A percentile compares a stretch with the other conserved stretches of the same genome.
Evolutionary conservation across 2,888 invertebrate species (phyloP).

Genomic region (Lasioglossum morio): DNA sequence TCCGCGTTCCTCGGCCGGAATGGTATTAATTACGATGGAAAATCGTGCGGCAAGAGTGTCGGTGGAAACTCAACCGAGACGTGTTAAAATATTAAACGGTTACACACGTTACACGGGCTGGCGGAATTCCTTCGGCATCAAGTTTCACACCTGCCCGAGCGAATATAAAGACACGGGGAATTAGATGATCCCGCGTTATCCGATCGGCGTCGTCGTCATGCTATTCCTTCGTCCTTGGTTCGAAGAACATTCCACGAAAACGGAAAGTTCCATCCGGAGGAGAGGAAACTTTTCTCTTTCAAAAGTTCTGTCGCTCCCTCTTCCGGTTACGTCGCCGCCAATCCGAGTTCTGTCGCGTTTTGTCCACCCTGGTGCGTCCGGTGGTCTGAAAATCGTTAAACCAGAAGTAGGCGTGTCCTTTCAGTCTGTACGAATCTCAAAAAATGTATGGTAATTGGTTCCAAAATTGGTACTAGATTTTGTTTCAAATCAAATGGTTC

Average conservation of each 20-base stretch:
- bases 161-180: conserved; percentile 44
- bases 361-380: background rate
- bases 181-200: conserved; percentile 51
- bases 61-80: conserved; percentile 4
- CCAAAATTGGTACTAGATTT: background rate
- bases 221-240: background rate
- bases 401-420: background rate
- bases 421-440: background rate
- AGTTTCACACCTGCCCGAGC: conserved; percentile 45
- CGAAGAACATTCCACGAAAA: background rate
- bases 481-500: too few species aligned
- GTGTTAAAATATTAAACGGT: conserved; percentile 37
- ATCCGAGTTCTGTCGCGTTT: background rate
- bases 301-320: background rate
- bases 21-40: conserved; percentile 11
- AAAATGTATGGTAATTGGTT: background rate
- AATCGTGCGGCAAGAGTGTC: background rate
- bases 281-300: conserved; percentile 34
- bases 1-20: background rate
- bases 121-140: conserved; percentile 24
- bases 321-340: conserved; percentile 4
- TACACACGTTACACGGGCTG: background rate
- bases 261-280: background rate
- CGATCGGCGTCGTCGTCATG: conserved; percentile 25
- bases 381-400: conserved; percentile 3